These are phyloP conservation scores for Odobenus rosmarus DNA, from an alignment of 2,113 vertebrate species.

Conservation along the genomic window DNA sequence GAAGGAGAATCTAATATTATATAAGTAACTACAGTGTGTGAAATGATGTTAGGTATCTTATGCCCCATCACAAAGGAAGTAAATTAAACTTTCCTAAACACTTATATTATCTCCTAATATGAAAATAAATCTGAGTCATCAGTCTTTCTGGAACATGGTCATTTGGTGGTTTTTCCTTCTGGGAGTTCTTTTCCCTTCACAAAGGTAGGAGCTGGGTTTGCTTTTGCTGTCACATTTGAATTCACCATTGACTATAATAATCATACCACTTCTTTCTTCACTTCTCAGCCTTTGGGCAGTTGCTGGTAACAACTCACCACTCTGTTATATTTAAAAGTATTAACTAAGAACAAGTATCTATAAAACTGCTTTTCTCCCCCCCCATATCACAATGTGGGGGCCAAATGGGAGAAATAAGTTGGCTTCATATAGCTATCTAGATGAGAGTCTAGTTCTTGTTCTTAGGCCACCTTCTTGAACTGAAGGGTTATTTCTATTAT, in stretches of 20 bases:
- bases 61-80: background rate
- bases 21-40: background rate
- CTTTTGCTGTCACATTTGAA: background rate
- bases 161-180: background rate
- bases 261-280: background rate
- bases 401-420: background rate
- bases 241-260: background rate
- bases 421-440: background rate
- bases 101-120: background rate
- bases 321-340: background rate
- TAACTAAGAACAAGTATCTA: background rate
- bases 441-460: background rate
- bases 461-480: background rate
- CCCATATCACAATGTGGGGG: background rate
- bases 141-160: background rate
- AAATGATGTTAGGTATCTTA: background rate
- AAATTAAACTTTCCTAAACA: background rate
- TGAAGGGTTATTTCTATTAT: slow-evolving; percentile 3
- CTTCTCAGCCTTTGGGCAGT: background rate
- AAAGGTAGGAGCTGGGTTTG: background rate
- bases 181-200: background rate
- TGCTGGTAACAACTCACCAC: background rate
- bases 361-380: background rate
- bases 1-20: background rate
- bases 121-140: background rate